These are phyloP conservation scores for Trachythela sp. DNA, from an alignment of 64 coral and sea anemone genomes.

Conservation along the genomic window DNA sequence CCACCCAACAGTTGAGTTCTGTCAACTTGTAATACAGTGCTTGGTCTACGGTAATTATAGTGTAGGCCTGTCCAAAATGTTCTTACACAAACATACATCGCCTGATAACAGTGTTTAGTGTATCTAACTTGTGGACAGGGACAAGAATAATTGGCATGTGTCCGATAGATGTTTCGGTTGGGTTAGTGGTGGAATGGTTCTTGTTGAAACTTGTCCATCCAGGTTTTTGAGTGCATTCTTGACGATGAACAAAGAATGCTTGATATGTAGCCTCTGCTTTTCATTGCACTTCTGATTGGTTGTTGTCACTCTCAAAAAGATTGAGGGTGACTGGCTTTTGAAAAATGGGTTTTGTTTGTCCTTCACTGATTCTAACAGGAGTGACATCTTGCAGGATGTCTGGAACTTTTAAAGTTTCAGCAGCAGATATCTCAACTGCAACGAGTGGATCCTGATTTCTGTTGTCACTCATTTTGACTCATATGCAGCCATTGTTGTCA, in stretches of 20 bases:
- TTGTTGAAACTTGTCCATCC: conserved; percentile 41
- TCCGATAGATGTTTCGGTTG: conserved; percentile 49
- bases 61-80: too few relatives aligned
- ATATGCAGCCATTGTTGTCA: too few relatives aligned
- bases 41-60: too few relatives aligned
- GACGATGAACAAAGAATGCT: conserved; percentile 38
- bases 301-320: neutral
- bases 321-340: neutral
- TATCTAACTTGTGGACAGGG: conserved; percentile 49
- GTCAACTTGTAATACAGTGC: conserved; percentile 46
- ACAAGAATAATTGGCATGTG: conserved; percentile 64
- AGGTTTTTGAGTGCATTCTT: conserved; percentile 16
- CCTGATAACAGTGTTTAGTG: conserved; percentile 54
- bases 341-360: conserved; percentile 28
- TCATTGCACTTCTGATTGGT: neutral
- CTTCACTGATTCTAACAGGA: conserved; percentile 34
- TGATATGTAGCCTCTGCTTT: conserved; percentile 28
- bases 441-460: neutral
- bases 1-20: conserved; percentile 65
- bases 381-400: conserved; percentile 34
- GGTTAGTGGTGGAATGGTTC: conserved; percentile 10
- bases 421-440: conserved; percentile 7
- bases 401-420: conserved; percentile 36
- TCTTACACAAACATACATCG: too few relatives aligned
- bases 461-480: too few relatives aligned